These are phyloP conservation scores for Forbesichthys agassizii DNA, from an alignment of 2,113 vertebrate species.

Conservation along the genomic window DNA sequence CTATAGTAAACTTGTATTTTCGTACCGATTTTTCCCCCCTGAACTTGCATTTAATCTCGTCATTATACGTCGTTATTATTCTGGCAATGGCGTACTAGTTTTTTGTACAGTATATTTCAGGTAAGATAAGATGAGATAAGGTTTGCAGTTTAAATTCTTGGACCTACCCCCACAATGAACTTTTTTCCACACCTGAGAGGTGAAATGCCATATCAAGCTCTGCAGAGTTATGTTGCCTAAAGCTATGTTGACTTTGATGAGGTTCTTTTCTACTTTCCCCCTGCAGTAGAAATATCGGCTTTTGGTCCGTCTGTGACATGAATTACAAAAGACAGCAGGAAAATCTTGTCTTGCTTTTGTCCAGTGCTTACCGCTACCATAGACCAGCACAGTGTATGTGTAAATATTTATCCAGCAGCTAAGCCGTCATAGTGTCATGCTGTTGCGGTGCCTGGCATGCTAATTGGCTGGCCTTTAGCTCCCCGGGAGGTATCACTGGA, in stretches of 20 bases:
- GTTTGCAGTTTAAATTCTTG: slow-evolving; percentile 1
- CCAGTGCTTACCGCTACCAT: slow-evolving; percentile 19
- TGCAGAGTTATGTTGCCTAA: neutral
- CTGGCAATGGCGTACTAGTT: neutral
- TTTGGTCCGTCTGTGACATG: neutral
- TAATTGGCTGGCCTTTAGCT: slow-evolving; percentile 67
- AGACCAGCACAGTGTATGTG: slow-evolving; percentile 13
- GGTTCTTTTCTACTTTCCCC: slow-evolving; percentile 2
- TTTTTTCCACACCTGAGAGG: neutral
- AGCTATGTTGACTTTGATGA: neutral
- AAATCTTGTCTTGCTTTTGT: neutral
- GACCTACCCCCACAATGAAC: neutral
- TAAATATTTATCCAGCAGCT: slow-evolving; percentile 26
- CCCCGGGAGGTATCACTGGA: slow-evolving; percentile 58
- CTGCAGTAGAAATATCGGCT: too few species aligned
- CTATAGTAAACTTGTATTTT: too few species aligned
- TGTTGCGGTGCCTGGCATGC: slow-evolving; percentile 56
- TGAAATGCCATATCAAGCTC: neutral
- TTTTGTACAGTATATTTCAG: neutral
- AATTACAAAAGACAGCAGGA: neutral
- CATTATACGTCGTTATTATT: too few species aligned
- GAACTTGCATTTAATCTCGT: too few species aligned
- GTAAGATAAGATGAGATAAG: too few species aligned
- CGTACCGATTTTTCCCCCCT: too few species aligned
- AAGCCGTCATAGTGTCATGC: slow-evolving; percentile 46